Evolutionary conservation across 2,888 invertebrate genomes (phyloP), one percentile per base, ranked within the genome.

Genomic region (Drosophila merina): DNA sequence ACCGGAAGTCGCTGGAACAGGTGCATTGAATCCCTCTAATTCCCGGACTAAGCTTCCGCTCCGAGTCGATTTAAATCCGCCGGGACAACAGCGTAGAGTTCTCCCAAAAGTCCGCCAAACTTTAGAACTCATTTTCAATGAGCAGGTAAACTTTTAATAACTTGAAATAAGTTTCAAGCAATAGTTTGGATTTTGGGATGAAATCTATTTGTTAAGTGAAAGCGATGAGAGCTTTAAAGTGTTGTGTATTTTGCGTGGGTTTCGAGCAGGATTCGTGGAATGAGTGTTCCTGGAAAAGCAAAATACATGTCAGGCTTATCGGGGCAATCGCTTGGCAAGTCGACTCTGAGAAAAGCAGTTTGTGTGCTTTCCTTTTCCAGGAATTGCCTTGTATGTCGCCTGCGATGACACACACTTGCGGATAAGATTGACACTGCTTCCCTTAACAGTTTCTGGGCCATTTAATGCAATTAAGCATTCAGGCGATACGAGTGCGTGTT

Each of bases 391-490:
- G 30, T 30, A 30, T 30, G 9, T 33, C 3, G 9, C 10, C 30
- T 20, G 1, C 2, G n/a, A n/a, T 9, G 36, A 6, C 40, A 12
- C 38, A 6, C 40, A 40, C 40, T 40, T 7, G 2, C 12, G 40
- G 40, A 40, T 8, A 5, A 14, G 14, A 38, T 40, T 40, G 28
- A 40, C 52, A 6, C 5, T 28, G 40, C 14, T 40, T 42, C 40
- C 40, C 20, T 4, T 20, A 8, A 9, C 40, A 9, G 40, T 42
- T 42, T 20, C 40, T 42, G 40, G 40, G 4, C 40, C 40, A 42
- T 42, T 20, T 20, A n/a, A 42, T 10, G 31, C 54, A 55, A 44
- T 55, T 55, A 49, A 28, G 8, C 28, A 28, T 14, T 20, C 8
- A 26, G 40, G 14, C 1, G 40, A 42, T 36, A 12, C 36, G 14